Evolutionary conservation across 2,797 vertebrate genomes (phyloP), one percentile per base, ranked within the genome.

Genomic region (Chromobotia macracanthus): DNA sequence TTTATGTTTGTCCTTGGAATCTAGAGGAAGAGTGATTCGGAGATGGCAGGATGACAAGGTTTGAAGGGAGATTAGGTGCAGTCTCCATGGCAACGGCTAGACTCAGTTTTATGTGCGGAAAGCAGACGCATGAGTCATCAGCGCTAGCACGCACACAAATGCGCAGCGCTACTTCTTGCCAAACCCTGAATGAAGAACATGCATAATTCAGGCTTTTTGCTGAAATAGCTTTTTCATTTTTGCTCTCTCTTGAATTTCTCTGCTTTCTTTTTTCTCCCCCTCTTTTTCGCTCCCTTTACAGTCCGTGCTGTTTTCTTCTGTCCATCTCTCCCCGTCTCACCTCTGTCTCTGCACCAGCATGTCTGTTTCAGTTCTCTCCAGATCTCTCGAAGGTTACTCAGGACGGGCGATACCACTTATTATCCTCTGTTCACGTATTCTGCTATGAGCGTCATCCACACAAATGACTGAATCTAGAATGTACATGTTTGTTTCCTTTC

Each of bases 1-100:
- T 70, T 78, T 48, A 38, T n/a, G 19, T 56, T 56, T 71, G 25
- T 70, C 48, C 46, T 3, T 72, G 70, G 21, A 41, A 51, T n/a
- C 0, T 10, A 69, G 21, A 44, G 3, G 56, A 23, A 53, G 72
- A 74, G 77, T 77, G 72, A 25, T 84, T 70, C 19, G n/a, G 41
- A 76, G 50, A 68, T 31, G 19, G 25, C n/a, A 21, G 69, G 46
- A 73, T 25, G 65, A 25, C 69, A 19, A 12, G 71, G 66, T 81
- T 1, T 55, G 56, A 66, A 79, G 19, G 79, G 67, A 82, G 72
- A 86, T 86, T 50, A 18, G 56, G 76, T 66, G 21, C 55, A 1
- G 89, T 93, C 92, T 75, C 90, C 91, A 85, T 79, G 91, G 90
- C 87, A 84, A 93, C 88, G 16, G 84, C 61, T 63, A 67, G 83